These are phyloP conservation scores for Malurus leucopterus DNA, from an alignment of 2,797 vertebrate genomes.

Conservation along the genomic window DNA sequence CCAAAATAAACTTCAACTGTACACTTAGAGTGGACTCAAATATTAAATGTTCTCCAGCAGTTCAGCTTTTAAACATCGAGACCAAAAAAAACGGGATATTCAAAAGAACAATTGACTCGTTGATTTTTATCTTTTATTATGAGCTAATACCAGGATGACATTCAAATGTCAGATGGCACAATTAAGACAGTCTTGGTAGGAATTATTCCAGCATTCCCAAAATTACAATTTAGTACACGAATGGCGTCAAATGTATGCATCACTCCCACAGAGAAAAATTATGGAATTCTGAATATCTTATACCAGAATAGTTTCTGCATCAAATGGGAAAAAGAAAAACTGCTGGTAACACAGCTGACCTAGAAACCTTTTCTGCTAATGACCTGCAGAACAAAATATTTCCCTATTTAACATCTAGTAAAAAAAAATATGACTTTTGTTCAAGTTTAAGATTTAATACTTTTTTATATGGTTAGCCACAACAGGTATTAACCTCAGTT, in stretches of 20 bases:
- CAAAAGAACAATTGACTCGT: conserved; percentile 35
- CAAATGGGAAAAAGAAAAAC: conserved; percentile 53
- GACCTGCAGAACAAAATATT: conserved; percentile 53
- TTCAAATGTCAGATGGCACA: conserved; percentile 65
- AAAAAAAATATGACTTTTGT: conserved; percentile 66
- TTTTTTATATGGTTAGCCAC: conserved; percentile 76
- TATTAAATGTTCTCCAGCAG: conserved; percentile 56
- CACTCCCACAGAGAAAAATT: conserved; percentile 51
- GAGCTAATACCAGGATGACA: conserved; percentile 68
- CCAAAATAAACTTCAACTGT: not conserved
- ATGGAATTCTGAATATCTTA: conserved; percentile 42
- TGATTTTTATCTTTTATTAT: conserved; percentile 64
- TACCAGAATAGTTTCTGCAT: conserved; percentile 54
- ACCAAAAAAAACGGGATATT: not conserved
- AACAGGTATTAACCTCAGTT: conserved; percentile 76
- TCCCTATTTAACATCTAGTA: conserved; percentile 56
- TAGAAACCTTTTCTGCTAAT: conserved; percentile 38
- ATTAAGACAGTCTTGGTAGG: conserved; percentile 63
- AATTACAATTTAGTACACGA: conserved; percentile 61
- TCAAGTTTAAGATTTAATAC: conserved; percentile 77
- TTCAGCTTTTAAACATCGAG: conserved; percentile 41
- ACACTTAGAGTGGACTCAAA: not conserved
- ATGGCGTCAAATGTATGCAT: conserved; percentile 50
- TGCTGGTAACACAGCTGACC: conserved; percentile 54
- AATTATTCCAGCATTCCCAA: conserved; percentile 62